phyloP scores from a whole-genome alignment of 2,888 invertebrate species.

The Sericinus montela region DNA sequence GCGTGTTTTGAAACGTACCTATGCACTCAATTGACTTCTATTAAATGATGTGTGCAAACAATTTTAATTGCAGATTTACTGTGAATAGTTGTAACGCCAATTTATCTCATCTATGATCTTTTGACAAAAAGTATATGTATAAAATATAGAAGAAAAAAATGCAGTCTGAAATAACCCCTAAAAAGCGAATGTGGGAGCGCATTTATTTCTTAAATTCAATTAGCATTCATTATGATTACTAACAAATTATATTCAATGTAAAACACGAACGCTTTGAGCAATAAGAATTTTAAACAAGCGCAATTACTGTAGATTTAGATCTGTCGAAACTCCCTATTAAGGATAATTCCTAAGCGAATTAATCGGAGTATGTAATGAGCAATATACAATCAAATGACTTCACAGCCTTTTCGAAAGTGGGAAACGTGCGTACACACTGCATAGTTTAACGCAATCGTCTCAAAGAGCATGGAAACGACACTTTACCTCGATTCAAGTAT shows the following conservation, averaged over 20 bases:
- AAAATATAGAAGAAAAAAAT: too few relatives aligned
- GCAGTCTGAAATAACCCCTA: constrained; percentile 1
- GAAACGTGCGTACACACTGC: constrained; percentile 1
- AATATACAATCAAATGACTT: constrained; percentile 4
- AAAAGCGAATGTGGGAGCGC: background rate
- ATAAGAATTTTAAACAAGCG: background rate
- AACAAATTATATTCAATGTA: background rate
- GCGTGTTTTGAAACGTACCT: too few relatives aligned
- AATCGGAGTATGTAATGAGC: constrained; percentile 13
- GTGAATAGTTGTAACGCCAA: too few relatives aligned
- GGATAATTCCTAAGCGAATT: constrained; percentile 31
- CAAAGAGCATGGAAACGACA: constrained; percentile 6
- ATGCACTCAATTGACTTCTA: too few relatives aligned
- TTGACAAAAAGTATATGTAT: too few relatives aligned
- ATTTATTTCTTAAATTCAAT: too few relatives aligned
- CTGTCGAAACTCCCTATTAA: constrained; percentile 28
- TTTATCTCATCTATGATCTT: too few relatives aligned
- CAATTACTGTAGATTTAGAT: constrained; percentile 8
- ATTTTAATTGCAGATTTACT: too few relatives aligned
- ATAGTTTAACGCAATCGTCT: constrained; percentile 10
- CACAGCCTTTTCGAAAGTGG: constrained; percentile 17
- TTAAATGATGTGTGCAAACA: too few relatives aligned
- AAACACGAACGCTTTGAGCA: background rate
- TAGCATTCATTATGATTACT: background rate
- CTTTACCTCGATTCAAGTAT: constrained; percentile 4